These are phyloP conservation scores for Coelopa frigida DNA, from an alignment of 1,140 invertebrate species.

Conservation along the genomic window DNA sequence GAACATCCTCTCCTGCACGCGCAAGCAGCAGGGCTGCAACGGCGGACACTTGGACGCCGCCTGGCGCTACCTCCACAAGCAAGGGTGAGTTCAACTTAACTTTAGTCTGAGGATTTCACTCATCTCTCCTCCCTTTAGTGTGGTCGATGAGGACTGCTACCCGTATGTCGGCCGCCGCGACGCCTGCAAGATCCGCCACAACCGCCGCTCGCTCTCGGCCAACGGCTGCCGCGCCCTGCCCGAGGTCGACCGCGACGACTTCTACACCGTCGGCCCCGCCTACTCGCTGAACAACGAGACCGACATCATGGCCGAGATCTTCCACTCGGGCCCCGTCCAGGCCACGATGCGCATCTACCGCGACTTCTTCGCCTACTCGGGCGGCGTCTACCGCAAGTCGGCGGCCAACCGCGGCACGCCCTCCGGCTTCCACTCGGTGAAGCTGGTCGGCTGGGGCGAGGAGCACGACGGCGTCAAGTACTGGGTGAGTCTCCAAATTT, in stretches of 20 bases:
- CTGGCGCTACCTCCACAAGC: conserved; percentile 78
- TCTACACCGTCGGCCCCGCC: conserved; percentile 76
- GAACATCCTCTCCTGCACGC: conserved; percentile 79
- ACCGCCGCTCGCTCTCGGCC: conserved; percentile 45
- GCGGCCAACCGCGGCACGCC: conserved; percentile 48
- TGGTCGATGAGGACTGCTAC: conserved; percentile 75
- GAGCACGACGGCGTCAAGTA: conserved; percentile 66
- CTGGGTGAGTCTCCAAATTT: conserved; percentile 61
- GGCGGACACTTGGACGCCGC: conserved; percentile 85
- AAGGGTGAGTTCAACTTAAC: conserved; percentile 57
- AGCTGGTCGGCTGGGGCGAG: conserved; percentile 86
- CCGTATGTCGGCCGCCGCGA: conserved; percentile 60
- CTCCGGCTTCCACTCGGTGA: conserved; percentile 79
- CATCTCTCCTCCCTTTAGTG: conserved; percentile 45
- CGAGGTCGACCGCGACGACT: conserved; percentile 48
- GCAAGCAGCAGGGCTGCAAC: conserved; percentile 68
- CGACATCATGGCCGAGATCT: conserved; percentile 89
- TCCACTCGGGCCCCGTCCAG: conserved; percentile 89
- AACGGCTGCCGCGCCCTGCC: conserved; percentile 49
- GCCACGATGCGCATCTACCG: conserved; percentile 82
- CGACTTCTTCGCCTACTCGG: conserved; percentile 83
- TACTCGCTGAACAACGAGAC: conserved; percentile 69
- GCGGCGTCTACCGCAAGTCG: conserved; percentile 72
- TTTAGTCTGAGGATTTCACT: not conserved
- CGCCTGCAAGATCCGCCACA: conserved; percentile 53